These are phyloP conservation scores for Temnothorax rugatulus DNA, from an alignment of 2,888 invertebrate species.

Conservation along the genomic window DNA sequence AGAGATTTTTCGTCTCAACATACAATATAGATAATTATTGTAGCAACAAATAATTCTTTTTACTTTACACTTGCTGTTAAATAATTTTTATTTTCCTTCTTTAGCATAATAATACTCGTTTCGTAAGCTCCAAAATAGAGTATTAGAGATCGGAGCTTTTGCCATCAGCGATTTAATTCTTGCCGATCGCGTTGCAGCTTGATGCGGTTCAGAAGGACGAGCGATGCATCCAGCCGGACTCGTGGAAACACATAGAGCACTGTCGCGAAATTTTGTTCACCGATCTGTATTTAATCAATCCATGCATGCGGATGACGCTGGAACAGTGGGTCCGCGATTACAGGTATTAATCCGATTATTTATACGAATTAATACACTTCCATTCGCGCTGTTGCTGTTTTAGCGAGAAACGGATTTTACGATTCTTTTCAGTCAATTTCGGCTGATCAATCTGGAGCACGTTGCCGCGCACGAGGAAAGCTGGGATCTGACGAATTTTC, in stretches of 20 bases:
- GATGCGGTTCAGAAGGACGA: not conserved
- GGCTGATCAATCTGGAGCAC: constrained; percentile 89
- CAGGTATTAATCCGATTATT: constrained; percentile 86
- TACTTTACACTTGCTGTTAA: not conserved
- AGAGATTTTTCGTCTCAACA: not conserved
- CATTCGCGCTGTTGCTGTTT: not conserved
- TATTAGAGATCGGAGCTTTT: not conserved
- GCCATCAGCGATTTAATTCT: not conserved
- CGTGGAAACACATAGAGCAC: constrained; percentile 4
- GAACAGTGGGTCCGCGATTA: constrained; percentile 94
- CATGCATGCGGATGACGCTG: constrained; percentile 93
- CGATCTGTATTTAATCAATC: constrained; percentile 93
- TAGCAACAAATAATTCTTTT: not conserved
- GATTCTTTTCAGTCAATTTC: constrained; percentile 87
- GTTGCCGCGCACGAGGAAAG: constrained; percentile 88
- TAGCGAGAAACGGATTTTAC: not conserved
- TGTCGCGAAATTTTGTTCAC: constrained; percentile 78
- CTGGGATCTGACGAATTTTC: constrained; percentile 91
- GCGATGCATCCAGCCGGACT: not conserved
- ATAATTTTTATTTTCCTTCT: not conserved
- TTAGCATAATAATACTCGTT: not conserved
- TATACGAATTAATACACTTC: not conserved
- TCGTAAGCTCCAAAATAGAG: not conserved
- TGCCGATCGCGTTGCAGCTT: constrained; percentile 14
- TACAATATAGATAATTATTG: not conserved